phyloP scores from a whole-genome alignment of 2,888 invertebrate species.

The Drosophila kambysellisi region DNA sequence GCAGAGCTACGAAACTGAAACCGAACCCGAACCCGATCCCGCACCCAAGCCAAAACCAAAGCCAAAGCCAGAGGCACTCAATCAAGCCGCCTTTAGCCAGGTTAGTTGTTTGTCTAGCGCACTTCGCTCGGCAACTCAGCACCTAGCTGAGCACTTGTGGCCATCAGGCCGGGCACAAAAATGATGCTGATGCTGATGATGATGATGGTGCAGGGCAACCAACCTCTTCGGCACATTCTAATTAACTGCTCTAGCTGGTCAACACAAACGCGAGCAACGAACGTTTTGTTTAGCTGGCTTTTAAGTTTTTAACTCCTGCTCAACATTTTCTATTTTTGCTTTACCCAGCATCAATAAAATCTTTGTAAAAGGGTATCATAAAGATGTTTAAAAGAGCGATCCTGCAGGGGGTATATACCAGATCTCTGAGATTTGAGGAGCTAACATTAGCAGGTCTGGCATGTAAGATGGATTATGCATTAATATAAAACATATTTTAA shows the following conservation, averaged over 20 bases:
- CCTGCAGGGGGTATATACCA: neutral
- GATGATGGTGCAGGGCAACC: slow-evolving; percentile 22
- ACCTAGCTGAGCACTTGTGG: slow-evolving; percentile 22
- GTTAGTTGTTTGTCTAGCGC: slow-evolving; percentile 72
- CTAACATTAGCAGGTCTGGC: neutral
- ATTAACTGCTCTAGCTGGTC: slow-evolving; percentile 81
- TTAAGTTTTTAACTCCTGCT: slow-evolving; percentile 70
- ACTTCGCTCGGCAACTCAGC: slow-evolving; percentile 54
- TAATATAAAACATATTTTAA: neutral
- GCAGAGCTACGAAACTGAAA: slow-evolving; percentile 30
- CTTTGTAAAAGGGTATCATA: slow-evolving; percentile 3
- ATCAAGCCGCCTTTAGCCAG: slow-evolving; percentile 69
- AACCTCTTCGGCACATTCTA: slow-evolving; percentile 69
- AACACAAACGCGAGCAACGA: slow-evolving; percentile 76
- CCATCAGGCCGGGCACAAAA: slow-evolving; percentile 16
- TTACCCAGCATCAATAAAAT: slow-evolving; percentile 27
- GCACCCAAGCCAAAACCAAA: neutral
- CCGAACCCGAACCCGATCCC: neutral
- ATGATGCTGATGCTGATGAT: slow-evolving; percentile 18
- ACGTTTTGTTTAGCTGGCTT: slow-evolving; percentile 76
- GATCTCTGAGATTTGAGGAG: neutral
- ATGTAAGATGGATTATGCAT: neutral
- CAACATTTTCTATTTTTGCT: slow-evolving; percentile 3
- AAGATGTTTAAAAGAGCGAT: neutral
- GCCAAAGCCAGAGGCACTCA: slow-evolving; percentile 60